A percentile compares a stretch with the other conserved stretches of the same genome.
phyloP scores from a whole-genome alignment of 2,797 vertebrate genomes.

The Pyrocephalus nanus region DNA sequence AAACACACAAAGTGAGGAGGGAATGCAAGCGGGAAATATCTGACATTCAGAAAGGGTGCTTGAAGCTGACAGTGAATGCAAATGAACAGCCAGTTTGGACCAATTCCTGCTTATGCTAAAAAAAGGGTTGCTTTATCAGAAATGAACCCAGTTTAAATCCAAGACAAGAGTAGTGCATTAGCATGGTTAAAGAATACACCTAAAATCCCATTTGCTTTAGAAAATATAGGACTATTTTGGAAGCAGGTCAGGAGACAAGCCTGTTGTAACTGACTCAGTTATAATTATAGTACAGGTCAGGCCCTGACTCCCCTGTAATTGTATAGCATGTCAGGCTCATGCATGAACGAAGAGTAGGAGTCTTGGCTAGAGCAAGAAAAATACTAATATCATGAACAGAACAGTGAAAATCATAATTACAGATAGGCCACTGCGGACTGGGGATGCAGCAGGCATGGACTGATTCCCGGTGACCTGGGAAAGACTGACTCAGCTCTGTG shows the following conservation, averaged over 20 bases:
- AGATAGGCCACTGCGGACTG: neutral
- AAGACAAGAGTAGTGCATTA: neutral
- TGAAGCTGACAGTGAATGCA: conserved; percentile 30
- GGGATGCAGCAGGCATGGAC: neutral
- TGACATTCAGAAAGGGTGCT: conserved; percentile 56
- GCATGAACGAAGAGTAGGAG: conserved; percentile 49
- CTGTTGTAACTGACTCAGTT: conserved; percentile 69
- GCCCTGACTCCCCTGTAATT: conserved; percentile 64
- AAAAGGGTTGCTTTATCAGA: conserved; percentile 31
- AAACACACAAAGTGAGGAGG: conserved; percentile 50
- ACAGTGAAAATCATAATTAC: conserved; percentile 56
- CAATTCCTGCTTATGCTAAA: conserved; percentile 40
- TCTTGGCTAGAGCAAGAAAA: conserved; percentile 53
- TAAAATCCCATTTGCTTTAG: conserved; percentile 41
- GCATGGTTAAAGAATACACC: neutral
- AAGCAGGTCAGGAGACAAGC: conserved; percentile 65
- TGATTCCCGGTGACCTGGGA: neutral
- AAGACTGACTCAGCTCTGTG: neutral
- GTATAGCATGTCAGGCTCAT: conserved; percentile 53
- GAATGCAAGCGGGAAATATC: conserved; percentile 55
- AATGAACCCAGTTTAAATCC: neutral
- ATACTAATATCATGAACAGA: conserved; percentile 60
- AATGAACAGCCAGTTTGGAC: conserved; percentile 52
- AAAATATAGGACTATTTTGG: conserved; percentile 48
- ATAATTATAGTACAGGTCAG: conserved; percentile 69